A percentile compares a stretch with the other conserved stretches of the same genome.
Conservation (phyloP, 2,797 vertebrate genomes). For the Capromys pilorides region DNA sequence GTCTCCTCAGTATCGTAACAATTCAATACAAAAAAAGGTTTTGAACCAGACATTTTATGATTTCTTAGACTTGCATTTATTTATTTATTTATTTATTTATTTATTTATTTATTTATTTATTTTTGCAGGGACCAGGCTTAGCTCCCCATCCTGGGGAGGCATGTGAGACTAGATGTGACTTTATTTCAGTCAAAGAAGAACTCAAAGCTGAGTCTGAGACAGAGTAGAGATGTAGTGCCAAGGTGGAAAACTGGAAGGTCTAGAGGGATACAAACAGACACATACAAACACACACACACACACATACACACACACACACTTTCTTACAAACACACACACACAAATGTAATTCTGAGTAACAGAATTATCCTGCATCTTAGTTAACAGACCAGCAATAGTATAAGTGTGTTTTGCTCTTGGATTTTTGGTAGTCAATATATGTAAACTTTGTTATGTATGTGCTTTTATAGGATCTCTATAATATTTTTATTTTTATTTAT, state of each 20-base stretch:
- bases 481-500: too few relatives aligned
- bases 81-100: too few relatives aligned
- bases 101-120: neutral
- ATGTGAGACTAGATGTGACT: neutral
- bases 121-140: neutral
- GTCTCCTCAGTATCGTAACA: conserved; percentile 44
- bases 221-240: conserved; percentile 62
- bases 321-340: neutral
- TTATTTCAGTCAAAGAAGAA: neutral
- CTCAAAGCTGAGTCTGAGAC: neutral
- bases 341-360: conserved; percentile 12
- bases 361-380: neutral
- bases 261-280: neutral
- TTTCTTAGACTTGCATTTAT: neutral
- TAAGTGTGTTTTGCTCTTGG: neutral
- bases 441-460: neutral
- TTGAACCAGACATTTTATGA: conserved; percentile 47
- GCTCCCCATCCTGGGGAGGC: neutral
- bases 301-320: neutral
- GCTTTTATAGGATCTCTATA: neutral
- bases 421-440: conserved; percentile 10
- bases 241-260: conserved; percentile 42
- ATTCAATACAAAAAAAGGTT: conserved; percentile 21
- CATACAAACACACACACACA: neutral
- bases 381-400: neutral